These are phyloP conservation scores for Toxotes jaculatrix DNA, from an alignment of 2,113 vertebrate genomes.

Conservation along the genomic window DNA sequence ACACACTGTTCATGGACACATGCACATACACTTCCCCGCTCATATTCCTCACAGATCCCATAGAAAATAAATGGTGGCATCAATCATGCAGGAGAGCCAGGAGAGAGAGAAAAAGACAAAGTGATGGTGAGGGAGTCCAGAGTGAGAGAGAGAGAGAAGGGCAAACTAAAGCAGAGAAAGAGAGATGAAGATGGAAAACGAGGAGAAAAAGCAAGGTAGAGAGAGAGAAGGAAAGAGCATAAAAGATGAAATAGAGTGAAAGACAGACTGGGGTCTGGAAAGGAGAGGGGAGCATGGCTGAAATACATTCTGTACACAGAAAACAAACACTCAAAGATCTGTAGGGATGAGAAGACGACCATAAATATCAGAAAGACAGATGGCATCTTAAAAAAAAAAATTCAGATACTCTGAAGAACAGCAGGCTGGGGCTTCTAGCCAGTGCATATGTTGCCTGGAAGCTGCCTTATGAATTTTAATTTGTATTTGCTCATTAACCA, in stretches of 20 bases:
- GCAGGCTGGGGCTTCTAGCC: constrained; percentile 32
- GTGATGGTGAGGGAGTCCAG: constrained; percentile 14
- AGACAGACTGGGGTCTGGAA: background rate
- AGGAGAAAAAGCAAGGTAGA: constrained; percentile 11
- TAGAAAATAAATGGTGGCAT: constrained; percentile 57
- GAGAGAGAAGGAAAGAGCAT: constrained; percentile 21
- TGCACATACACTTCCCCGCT: background rate
- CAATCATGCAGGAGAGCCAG: constrained; percentile 39
- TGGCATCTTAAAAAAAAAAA: constrained; percentile 43
- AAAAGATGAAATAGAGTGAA: constrained; percentile 20
- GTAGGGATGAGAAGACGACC: constrained; percentile 24
- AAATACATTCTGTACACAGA: constrained; percentile 19
- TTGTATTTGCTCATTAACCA: constrained; percentile 56
- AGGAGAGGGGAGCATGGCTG: background rate
- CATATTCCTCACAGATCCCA: constrained; percentile 29
- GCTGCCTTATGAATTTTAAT: constrained; percentile 54
- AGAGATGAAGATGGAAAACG: constrained; percentile 24
- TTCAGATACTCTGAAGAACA: constrained; percentile 25
- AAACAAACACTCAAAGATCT: constrained; percentile 36
- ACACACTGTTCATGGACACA: constrained; percentile 22
- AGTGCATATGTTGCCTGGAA: constrained; percentile 64
- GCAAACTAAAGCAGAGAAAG: background rate
- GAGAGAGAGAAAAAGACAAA: constrained; percentile 10
- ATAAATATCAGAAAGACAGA: constrained; percentile 64
- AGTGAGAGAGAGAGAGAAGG: background rate